Conservation (phyloP, 2,888 invertebrate species). For the Phalera bucephala region DNA sequence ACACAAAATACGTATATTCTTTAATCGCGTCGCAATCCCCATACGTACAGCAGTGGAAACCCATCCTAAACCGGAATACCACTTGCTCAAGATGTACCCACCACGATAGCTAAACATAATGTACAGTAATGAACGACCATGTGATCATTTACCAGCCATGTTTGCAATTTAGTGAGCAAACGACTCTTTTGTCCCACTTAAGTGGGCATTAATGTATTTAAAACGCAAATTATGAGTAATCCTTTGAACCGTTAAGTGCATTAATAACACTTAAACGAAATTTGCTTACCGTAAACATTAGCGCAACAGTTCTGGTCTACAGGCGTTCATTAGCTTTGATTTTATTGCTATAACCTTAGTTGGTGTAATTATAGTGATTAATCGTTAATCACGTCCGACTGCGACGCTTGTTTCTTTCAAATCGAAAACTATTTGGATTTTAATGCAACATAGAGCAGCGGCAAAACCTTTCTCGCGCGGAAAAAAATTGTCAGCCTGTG, state of each 20-base stretch:
- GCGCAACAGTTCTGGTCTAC: too few species aligned
- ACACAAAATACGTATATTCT: too few species aligned
- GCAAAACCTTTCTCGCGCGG: too few species aligned
- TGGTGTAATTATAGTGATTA: too few species aligned
- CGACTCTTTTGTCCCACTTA: constrained; percentile 21
- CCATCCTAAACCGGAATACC: constrained; percentile 23
- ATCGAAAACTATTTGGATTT: too few species aligned
- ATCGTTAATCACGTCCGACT: too few species aligned
- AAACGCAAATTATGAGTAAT: constrained; percentile 17
- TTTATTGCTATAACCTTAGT: too few species aligned
- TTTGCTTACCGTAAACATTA: not conserved
- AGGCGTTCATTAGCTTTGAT: too few species aligned
- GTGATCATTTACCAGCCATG: constrained; percentile 10
- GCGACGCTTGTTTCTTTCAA: too few species aligned
- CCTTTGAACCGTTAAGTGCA: constrained; percentile 1
- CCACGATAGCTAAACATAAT: constrained; percentile 30
- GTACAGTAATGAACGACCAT: constrained; percentile 22
- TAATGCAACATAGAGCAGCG: too few species aligned
- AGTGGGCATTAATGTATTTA: constrained; percentile 3
- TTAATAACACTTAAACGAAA: not conserved
- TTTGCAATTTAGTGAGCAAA: constrained; percentile 18
- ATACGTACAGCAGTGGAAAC: not conserved
- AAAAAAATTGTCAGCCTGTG: too few species aligned
- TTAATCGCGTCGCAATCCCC: not conserved
- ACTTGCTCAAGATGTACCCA: constrained; percentile 29